Conservation (phyloP, 2,797 vertebrate species). For the Pseudomugil tenellus region DNA sequence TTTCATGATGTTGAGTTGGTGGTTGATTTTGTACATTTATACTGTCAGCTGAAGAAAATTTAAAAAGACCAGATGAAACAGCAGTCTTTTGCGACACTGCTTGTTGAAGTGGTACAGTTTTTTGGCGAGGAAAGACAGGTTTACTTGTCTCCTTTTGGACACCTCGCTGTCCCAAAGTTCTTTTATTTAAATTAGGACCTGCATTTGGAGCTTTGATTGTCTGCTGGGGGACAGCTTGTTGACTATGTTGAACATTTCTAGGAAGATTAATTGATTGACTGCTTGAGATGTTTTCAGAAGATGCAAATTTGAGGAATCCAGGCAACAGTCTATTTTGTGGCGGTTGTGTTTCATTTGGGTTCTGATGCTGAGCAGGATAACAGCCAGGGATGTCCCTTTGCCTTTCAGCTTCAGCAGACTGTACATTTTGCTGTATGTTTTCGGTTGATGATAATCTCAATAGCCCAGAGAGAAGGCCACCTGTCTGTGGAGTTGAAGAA, state of each 20-base stretch:
- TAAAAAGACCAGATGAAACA: slow-evolving; percentile 80
- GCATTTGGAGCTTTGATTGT: slow-evolving; percentile 43
- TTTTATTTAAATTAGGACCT: slow-evolving; percentile 33
- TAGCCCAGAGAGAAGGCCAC: slow-evolving; percentile 75
- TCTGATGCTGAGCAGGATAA: slow-evolving; percentile 43
- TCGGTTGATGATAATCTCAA: slow-evolving; percentile 85
- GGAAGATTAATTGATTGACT: slow-evolving; percentile 59
- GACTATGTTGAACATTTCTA: slow-evolving; percentile 29
- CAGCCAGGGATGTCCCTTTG: slow-evolving; percentile 25
- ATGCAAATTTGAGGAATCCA: slow-evolving; percentile 73
- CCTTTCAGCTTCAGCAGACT: slow-evolving; percentile 43
- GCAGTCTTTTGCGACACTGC: slow-evolving; percentile 66
- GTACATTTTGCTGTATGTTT: slow-evolving; percentile 65
- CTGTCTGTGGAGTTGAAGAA: slow-evolving; percentile 48
- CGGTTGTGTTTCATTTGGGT: slow-evolving; percentile 36
- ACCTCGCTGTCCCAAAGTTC: slow-evolving; percentile 44
- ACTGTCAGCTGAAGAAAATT: slow-evolving; percentile 84
- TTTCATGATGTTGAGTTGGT: slow-evolving; percentile 46
- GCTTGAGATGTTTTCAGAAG: slow-evolving; percentile 64
- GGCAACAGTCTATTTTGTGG: slow-evolving; percentile 72
- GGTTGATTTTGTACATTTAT: slow-evolving; percentile 52
- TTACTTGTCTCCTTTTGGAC: slow-evolving; percentile 53
- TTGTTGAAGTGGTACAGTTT: slow-evolving; percentile 69
- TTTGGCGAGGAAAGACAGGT: slow-evolving; percentile 62
- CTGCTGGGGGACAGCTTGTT: slow-evolving; percentile 35